Conservation (phyloP, 2,888 invertebrate species). For the Acrobasis repandana region DNA sequence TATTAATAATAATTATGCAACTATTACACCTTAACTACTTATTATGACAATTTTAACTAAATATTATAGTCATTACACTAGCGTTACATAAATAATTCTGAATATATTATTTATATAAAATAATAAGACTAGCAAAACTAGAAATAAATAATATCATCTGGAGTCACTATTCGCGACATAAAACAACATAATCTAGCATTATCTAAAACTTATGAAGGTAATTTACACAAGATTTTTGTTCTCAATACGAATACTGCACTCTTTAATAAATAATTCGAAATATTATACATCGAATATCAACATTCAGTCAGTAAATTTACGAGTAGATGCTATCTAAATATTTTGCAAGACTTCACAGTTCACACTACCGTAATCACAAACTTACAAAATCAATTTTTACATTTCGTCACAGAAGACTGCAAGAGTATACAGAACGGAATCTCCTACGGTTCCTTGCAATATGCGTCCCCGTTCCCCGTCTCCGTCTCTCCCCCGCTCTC, state of each 20-base stretch:
- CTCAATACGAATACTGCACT: not conserved
- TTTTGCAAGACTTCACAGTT: no score
- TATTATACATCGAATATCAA: not conserved
- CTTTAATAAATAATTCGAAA: not conserved
- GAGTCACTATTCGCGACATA: not conserved
- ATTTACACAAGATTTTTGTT: not conserved
- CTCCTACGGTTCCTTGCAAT: no score
- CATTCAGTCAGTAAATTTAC: not conserved
- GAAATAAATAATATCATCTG: constrained; percentile 20
- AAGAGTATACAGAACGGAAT: no score
- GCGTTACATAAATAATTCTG: not conserved
- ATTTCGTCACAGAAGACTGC: no score
- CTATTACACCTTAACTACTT: constrained; percentile 3
- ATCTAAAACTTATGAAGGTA: not conserved
- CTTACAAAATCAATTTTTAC: no score
- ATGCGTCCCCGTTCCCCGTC: no score
- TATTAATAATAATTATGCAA: not conserved
- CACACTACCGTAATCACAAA: no score
- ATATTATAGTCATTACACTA: constrained; percentile 24
- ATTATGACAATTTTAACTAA: constrained; percentile 8
- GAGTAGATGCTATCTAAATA: no score
- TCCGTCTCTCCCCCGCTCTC: no score
- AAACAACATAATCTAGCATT: constrained; percentile 1
- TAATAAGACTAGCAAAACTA: constrained; percentile 40
- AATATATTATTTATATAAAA: constrained; percentile 7